Evolutionary conservation across 2,888 invertebrate genomes (phyloP).

Genomic region (Tetramorium bicarinatum): DNA sequence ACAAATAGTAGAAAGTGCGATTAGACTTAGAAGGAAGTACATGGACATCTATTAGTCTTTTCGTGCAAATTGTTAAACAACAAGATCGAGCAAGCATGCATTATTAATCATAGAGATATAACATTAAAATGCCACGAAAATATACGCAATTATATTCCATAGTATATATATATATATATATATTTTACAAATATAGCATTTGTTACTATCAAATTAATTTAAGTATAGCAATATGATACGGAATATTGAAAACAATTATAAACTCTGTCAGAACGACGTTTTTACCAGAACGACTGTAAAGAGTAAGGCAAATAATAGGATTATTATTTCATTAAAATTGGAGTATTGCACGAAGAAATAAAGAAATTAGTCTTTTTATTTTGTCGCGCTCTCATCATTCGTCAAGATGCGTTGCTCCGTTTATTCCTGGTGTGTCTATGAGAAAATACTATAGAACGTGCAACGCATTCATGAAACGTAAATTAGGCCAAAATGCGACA

Average conservation of each 20-base stretch:
- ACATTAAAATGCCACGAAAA: neutral
- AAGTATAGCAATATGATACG: neutral
- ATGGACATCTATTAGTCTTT: neutral
- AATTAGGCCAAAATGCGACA: conserved; percentile 67
- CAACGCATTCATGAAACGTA: conserved; percentile 53
- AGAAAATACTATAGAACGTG: neutral
- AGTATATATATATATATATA: neutral
- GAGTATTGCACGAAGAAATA: neutral
- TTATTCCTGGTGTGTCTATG: neutral
- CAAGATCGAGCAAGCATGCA: neutral
- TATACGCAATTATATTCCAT: neutral
- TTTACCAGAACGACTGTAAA: neutral
- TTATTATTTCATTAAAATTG: neutral
- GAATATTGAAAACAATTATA: neutral
- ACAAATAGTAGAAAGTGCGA: neutral
- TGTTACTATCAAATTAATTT: neutral
- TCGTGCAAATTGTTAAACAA: neutral
- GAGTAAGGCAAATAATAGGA: neutral
- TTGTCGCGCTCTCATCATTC: neutral
- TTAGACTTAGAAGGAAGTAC: neutral
- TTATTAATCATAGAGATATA: neutral
- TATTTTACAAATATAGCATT: neutral
- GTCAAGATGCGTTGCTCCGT: neutral
- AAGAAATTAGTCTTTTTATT: neutral
- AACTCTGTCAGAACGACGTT: neutral